Base-by-base conservation (phyloP, 2,113 vertebrate genomes). In the Stomatorhinus ivindoensis region DNA sequence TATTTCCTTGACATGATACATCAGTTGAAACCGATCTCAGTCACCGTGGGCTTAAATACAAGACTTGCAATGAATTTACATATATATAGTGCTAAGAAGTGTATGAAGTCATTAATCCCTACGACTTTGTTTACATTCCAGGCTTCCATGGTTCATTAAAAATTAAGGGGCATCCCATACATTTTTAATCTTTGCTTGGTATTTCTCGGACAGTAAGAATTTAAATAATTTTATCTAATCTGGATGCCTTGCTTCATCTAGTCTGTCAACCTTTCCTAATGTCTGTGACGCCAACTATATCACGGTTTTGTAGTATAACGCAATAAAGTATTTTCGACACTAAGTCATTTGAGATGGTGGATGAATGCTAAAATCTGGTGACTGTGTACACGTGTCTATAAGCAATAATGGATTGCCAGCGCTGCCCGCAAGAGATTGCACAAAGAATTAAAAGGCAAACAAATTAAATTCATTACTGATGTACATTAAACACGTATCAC, bases 221-320 rank as follows among this genome's bases (percentile, higher is more conserved):
- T n/a, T 47, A 84, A 84, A 84, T 84, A 46, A 84, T 84, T 84
- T 84, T n/a, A 46, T 11, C 82, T 84, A 15, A 84, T 46, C 80
- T 47, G 80, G 39, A 84, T 84, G 80, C 35, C 76, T 44, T 82
- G 19, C 44, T 84, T 84, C 39, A 24, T 84, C 35, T 84, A 24
- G 7, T 84, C 19, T 84, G 35, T 84, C 82, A 44, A 47, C 24
- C 44, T 47, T 83, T 42, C 44, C 80, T 46, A 47, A 46, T 44
- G 44, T 47, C 44, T 84, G 44, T 47, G 24, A 24, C 3, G 82
- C 42, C 82, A 3, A n/a, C 4, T 80, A 84, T 84, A 24, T 47
- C 44, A n/a, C 76, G 6, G 44, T n/a, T 84, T 47, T 24, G 10
- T 3, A 84, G 21, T 10, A 84, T 13, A 19, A n/a, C 24, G 10